A percentile compares a stretch with the other conserved stretches of the same genome.
phyloP scores from a whole-genome alignment of 2,113 vertebrate species.

The Speoplatyrhinus poulsoni region DNA sequence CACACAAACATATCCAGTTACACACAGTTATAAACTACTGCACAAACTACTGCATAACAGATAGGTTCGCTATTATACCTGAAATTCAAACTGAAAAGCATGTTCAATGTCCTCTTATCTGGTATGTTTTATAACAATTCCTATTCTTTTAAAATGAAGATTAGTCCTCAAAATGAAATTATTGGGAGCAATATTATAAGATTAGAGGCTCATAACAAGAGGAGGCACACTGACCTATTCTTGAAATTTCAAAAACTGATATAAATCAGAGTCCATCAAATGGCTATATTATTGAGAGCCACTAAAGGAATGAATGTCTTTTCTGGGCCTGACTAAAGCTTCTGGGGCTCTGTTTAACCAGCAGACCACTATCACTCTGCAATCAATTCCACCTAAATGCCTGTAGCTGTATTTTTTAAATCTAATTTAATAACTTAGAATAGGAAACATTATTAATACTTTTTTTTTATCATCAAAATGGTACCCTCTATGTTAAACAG shows the following conservation, averaged over 20 bases:
- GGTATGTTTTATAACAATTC: constrained; percentile 54
- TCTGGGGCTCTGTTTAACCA: constrained; percentile 81
- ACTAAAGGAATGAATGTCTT: constrained; percentile 66
- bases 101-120: constrained; percentile 72
- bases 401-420: constrained; percentile 98
- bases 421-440: constrained; percentile 99
- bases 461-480: constrained; percentile 92
- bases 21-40: no score
- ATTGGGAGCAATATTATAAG: constrained; percentile 58
- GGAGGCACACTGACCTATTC: constrained; percentile 59
- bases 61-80: no score
- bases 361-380: constrained; percentile 91
- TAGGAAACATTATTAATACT: constrained; percentile 99
- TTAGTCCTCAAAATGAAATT: constrained; percentile 71
- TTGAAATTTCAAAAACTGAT: constrained; percentile 75
- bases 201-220: constrained; percentile 60
- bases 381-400: constrained; percentile 97
- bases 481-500: constrained; percentile 98
- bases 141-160: constrained; percentile 69
- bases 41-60: no score
- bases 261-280: constrained; percentile 76
- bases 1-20: no score
- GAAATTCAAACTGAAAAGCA: constrained; percentile 43
- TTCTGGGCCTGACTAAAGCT: constrained; percentile 63
- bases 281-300: constrained; percentile 68